phyloP scores from a whole-genome alignment of 2,888 invertebrate species.

The Muscina levida region DNA sequence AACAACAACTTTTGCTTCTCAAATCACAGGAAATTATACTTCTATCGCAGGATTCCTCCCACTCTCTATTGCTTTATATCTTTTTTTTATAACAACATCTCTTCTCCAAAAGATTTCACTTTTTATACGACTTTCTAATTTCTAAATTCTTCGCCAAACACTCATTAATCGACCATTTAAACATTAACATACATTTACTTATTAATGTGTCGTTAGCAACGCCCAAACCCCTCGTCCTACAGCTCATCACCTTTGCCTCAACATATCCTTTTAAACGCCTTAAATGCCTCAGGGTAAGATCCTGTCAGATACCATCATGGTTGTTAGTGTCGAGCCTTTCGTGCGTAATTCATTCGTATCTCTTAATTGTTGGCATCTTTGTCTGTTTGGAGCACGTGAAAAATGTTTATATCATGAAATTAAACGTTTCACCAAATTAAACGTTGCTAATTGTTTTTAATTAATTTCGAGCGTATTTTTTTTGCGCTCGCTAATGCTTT shows the following conservation, averaged over 20 bases:
- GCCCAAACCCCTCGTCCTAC: constrained; percentile 9
- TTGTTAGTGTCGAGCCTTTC: background rate
- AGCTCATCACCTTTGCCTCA: no score
- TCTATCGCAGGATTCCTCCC: no score
- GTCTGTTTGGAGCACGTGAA: constrained; percentile 23
- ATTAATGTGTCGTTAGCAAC: constrained; percentile 62
- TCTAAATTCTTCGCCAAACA: constrained; percentile 10
- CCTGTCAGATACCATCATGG: constrained; percentile 2
- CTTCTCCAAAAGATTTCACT: no score
- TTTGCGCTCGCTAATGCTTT: constrained; percentile 43
- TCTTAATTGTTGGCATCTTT: constrained; percentile 63
- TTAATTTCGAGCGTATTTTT: constrained; percentile 73
- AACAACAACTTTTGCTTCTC: no score
- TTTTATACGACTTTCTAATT: no score
- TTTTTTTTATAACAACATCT: no score
- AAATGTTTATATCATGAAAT: constrained; percentile 50
- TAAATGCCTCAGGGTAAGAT: no score
- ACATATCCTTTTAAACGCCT: no score
- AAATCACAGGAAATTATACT: no score
- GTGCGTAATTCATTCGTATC: constrained; percentile 14
- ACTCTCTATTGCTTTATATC: no score
- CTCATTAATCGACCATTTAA: constrained; percentile 49
- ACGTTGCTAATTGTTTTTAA: constrained; percentile 76
- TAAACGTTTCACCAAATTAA: constrained; percentile 67
- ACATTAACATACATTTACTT: constrained; percentile 19